phyloP scores from a whole-genome alignment of 1,140 invertebrate genomes.

The Thaumetopoea pityocampa region DNA sequence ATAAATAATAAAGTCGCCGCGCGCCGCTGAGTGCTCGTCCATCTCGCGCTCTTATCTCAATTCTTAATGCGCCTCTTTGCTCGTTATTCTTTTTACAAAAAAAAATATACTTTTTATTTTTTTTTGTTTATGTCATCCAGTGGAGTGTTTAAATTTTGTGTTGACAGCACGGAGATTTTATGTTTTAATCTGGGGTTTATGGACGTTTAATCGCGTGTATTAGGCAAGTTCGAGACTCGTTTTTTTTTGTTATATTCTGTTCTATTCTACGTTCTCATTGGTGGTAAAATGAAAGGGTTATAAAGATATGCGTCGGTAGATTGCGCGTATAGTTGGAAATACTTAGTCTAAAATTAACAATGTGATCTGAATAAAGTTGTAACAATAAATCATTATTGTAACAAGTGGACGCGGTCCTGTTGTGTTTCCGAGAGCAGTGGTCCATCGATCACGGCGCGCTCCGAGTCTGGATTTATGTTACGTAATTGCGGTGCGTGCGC shows the following conservation, averaged over 20 bases:
- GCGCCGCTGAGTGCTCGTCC: constrained; percentile 65
- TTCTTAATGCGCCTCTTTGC: constrained; percentile 73
- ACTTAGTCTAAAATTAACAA: constrained; percentile 23
- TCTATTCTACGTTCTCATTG: constrained; percentile 41
- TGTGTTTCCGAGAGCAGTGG: constrained; percentile 39
- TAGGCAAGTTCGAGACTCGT: constrained; percentile 29
- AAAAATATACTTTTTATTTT: constrained; percentile 52
- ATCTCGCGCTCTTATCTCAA: constrained; percentile 70
- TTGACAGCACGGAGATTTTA: constrained; percentile 69
- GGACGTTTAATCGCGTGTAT: constrained; percentile 45
- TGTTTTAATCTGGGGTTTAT: constrained; percentile 68
- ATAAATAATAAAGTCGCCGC: constrained; percentile 72
- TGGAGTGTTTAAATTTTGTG: constrained; percentile 60
- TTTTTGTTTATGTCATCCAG: constrained; percentile 48
- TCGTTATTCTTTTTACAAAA: constrained; percentile 53
- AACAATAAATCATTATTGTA: constrained; percentile 50
- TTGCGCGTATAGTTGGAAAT: constrained; percentile 12
- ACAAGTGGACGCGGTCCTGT: constrained; percentile 45
- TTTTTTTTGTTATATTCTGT: constrained; percentile 30
- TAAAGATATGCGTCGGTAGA: too few species aligned
- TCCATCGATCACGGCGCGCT: constrained; percentile 56
- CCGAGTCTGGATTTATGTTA: constrained; percentile 56
- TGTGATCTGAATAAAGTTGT: constrained; percentile 36
- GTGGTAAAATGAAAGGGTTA: constrained; percentile 21
- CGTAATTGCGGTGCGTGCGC: constrained; percentile 55